phyloP scores from a whole-genome alignment of 53 echinoderm and acorn worm species.

The Patiria pectinifera region DNA sequence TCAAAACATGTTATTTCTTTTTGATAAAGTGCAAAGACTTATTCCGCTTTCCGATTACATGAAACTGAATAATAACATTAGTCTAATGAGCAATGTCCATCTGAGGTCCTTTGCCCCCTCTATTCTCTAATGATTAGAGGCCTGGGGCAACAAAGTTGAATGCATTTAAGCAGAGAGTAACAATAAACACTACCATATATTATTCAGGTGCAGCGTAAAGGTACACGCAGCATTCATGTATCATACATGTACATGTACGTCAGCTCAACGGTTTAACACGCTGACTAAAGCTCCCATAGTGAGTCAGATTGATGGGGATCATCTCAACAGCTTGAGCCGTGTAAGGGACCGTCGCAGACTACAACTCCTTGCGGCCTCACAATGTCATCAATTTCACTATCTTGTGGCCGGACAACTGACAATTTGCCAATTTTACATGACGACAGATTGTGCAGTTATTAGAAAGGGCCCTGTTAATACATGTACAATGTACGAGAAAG shows the following conservation, averaged over 20 bases:
- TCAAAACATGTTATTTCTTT: no score
- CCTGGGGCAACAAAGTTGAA: neutral
- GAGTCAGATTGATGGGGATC: constrained; percentile 43
- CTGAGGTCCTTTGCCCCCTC: neutral
- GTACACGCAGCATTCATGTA: constrained; percentile 20
- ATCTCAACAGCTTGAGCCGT: constrained; percentile 19
- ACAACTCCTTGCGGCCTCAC: neutral
- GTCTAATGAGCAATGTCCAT: neutral
- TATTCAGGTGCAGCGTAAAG: neutral
- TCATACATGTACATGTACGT: constrained; percentile 10
- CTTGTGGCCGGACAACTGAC: neutral
- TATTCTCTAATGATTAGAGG: neutral
- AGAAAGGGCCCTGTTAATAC: no score
- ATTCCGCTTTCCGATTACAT: no score
- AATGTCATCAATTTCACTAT: neutral
- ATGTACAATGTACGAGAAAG: no score
- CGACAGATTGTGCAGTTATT: neutral
- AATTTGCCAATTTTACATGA: neutral
- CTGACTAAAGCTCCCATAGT: constrained; percentile 35
- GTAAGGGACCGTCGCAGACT: constrained; percentile 8
- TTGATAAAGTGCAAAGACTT: no score
- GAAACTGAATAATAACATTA: no score
- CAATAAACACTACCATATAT: neutral
- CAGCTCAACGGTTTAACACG: neutral
- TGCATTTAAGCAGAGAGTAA: neutral